phyloP scores from a whole-genome alignment of 1,140 invertebrate genomes.

The Cherax quadricarinatus region DNA sequence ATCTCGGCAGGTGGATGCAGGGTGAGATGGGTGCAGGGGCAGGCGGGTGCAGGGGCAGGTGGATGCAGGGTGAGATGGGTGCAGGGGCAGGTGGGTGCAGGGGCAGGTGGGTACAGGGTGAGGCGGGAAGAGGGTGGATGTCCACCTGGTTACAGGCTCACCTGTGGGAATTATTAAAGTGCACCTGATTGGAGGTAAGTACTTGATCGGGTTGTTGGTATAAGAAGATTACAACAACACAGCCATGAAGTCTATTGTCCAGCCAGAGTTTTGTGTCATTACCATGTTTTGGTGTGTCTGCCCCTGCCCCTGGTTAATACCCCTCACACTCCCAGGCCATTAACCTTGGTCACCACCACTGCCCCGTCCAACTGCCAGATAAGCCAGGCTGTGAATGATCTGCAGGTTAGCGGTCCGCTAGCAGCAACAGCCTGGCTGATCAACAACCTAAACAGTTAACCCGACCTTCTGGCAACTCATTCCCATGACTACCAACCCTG shows the following conservation, averaged over 20 bases:
- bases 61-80: background rate
- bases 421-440: no score
- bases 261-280: background rate
- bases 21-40: no score
- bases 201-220: conserved; percentile 45
- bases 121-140: background rate
- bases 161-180: conserved; percentile 43
- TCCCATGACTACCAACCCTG: no score
- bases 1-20: no score
- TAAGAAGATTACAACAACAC: conserved; percentile 13
- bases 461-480: no score
- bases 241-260: background rate
- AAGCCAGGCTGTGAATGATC: no score
- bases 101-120: background rate
- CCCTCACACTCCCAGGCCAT: no score
- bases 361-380: no score
- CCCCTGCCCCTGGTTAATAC: background rate
- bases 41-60: background rate
- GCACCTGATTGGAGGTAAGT: conserved; percentile 53
- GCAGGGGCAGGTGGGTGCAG: background rate
- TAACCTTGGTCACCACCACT: background rate
- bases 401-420: no score
- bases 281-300: background rate
- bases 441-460: no score
- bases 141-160: background rate